These are phyloP conservation scores for Cariama cristata DNA, from an alignment of 2,113 vertebrate species.

Conservation along the genomic window DNA sequence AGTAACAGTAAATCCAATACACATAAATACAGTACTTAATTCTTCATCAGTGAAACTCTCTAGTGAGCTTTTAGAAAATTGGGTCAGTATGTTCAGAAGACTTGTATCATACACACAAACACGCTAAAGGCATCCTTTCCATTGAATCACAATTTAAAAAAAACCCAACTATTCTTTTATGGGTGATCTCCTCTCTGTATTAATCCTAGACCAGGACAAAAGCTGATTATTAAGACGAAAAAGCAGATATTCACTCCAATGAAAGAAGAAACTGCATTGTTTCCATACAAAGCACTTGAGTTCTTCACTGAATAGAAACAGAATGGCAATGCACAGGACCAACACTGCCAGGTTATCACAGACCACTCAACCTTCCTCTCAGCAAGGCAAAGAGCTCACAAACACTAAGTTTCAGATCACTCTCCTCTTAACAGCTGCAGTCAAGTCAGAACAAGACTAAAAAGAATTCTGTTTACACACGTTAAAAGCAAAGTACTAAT, in stretches of 20 bases:
- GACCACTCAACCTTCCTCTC: neutral
- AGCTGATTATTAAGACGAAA: neutral
- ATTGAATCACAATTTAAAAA: neutral
- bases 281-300: neutral
- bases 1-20: neutral
- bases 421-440: neutral
- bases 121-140: neutral
- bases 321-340: fast-evolving
- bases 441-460: neutral
- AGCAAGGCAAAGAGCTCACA: neutral
- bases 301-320: neutral
- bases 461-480: neutral
- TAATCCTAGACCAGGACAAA: neutral
- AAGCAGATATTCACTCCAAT: neutral
- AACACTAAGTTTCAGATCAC: neutral
- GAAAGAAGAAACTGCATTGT: neutral
- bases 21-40: neutral
- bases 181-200: neutral
- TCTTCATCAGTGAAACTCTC: neutral
- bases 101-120: neutral
- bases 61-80: neutral
- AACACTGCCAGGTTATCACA: neutral
- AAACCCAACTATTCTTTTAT: neutral
- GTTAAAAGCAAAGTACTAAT: neutral
- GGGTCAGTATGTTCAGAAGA: neutral